Evolutionary conservation across 2,797 vertebrate genomes (phyloP), one percentile per base, ranked within the genome.

Genomic region (Anguilla megastoma): DNA sequence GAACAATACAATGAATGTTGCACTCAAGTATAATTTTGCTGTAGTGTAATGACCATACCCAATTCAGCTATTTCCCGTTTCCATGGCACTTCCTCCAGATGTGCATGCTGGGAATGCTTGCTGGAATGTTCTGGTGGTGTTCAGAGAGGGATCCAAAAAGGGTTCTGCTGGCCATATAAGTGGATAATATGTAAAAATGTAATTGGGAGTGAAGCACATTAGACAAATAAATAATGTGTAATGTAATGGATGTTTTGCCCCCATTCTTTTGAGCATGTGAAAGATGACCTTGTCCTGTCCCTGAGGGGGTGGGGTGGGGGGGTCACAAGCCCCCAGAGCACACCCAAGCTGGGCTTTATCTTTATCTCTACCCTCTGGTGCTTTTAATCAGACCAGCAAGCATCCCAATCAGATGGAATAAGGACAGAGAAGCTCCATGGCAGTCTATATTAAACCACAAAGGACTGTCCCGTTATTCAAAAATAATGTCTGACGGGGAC

Each of bases 321-420:
- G 41, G 41, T 45, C 16, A 12, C 36, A 45, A 16, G 41, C 36
- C 36, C 21, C 79, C 18, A 93, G 92, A 94, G 95, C 93, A 94
- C 89, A 90, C 92, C 91, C 86, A 88, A 89, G 92, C 92, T 8
- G 50, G 50, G 10, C 14, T 18, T 58, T 18, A 58, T 94, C 94
- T 95, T 96, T 94, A 95, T 91, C 85, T 94, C 91, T 87, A 90
- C 87, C 91, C 92, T 86, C 89, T 95, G 94, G 95, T 94, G 93
- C 91, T 93, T 95, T 97, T 94, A 95, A 95, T 96, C 95, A 95
- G 91, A 88, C 93, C 95, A 93, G 96, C 91, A 95, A 92, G 95
- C 96, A 95, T 94, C 66, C 92, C 88, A 92, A 88, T 66, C 88
- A 94, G 90, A 94, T 96, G 4, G 74, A 76, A 16, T 12, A n/a